Conservation (phyloP, 2,113 vertebrate genomes). For the Nothoprocta perdicaria region DNA sequence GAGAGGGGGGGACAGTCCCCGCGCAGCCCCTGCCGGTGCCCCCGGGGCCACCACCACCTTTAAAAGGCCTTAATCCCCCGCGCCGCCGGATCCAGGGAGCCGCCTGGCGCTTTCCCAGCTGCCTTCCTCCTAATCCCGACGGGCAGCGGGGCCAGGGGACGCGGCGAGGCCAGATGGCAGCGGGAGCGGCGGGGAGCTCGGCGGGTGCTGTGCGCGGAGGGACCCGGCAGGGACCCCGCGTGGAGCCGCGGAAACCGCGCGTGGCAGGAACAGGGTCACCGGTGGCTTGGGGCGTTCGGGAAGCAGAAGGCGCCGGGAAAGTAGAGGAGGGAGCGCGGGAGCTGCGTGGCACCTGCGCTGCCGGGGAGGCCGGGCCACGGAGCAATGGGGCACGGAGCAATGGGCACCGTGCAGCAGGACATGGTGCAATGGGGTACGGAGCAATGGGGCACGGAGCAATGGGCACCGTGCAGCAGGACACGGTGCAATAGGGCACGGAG, state of each 20-base stretch:
- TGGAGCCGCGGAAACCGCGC: rapidly evolving
- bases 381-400: too few relatives aligned
- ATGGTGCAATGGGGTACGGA: too few relatives aligned
- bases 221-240: neutral
- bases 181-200: neutral
- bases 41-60: neutral
- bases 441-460: too few relatives aligned
- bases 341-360: too few relatives aligned
- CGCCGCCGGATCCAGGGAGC: neutral
- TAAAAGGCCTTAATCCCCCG: neutral
- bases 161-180: constrained; percentile 35
- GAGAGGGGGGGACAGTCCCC: rapidly evolving
- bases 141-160: neutral
- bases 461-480: too few relatives aligned
- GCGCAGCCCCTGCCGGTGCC: neutral
- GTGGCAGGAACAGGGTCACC: neutral
- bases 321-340: rapidly evolving
- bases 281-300: neutral
- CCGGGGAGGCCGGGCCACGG: too few relatives aligned
- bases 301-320: neutral
- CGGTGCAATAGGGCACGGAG: too few relatives aligned
- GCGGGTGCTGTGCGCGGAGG: neutral
- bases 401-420: too few relatives aligned
- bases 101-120: neutral
- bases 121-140: constrained; percentile 23